phyloP scores from a whole-genome alignment of 2,113 vertebrate species.

The Zosterops hypoxanthus region DNA sequence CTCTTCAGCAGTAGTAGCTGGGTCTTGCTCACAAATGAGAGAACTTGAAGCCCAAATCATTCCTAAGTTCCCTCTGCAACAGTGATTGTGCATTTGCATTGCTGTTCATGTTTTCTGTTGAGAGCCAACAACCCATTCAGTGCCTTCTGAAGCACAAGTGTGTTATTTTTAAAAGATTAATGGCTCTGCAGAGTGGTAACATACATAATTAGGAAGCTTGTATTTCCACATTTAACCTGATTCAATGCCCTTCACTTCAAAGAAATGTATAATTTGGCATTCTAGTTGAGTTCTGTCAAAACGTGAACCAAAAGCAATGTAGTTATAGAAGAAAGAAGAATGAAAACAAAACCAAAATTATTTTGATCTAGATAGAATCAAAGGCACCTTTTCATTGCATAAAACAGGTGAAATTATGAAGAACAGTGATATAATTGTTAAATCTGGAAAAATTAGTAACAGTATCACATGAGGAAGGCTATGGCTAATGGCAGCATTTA shows the following conservation, averaged over 20 bases:
- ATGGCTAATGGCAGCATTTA: not conserved
- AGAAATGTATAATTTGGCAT: not conserved
- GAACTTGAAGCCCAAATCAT: not conserved
- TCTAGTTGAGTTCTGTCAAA: not conserved
- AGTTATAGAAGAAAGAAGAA: not conserved
- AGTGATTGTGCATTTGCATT: not conserved
- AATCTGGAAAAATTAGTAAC: not conserved
- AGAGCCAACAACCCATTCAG: not conserved
- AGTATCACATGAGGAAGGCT: not conserved
- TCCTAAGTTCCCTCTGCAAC: not conserved
- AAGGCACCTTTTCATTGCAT: not conserved
- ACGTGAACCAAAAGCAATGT: not conserved
- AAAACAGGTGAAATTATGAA: not conserved
- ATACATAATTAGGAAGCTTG: not conserved
- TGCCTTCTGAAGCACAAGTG: not conserved
- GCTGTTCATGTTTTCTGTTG: not conserved
- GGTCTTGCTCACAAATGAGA: not conserved
- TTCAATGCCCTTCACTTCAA: not conserved
- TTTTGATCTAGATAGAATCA: not conserved
- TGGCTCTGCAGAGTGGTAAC: not conserved
- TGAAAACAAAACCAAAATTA: not conserved
- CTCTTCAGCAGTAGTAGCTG: not conserved
- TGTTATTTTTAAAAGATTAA: conserved; percentile 18
- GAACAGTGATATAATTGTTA: not conserved
- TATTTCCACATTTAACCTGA: not conserved